A percentile compares a stretch with the other conserved stretches of the same genome.
phyloP scores from a whole-genome alignment of 2,888 invertebrate genomes.

The Hydraecia micacea region DNA sequence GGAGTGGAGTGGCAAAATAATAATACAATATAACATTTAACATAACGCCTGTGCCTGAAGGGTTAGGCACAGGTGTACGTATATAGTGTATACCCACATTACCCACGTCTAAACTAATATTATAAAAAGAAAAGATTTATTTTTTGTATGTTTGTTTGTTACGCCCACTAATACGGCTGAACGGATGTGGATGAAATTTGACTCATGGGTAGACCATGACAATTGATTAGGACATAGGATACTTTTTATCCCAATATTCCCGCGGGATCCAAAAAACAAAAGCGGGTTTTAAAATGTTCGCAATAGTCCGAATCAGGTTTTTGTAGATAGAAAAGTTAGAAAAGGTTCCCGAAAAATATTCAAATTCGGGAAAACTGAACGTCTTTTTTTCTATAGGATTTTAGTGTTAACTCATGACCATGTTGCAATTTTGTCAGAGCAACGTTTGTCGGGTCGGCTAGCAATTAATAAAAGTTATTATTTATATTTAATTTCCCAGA shows the following conservation, averaged over 20 bases:
- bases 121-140: too few species aligned
- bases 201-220: too few species aligned
- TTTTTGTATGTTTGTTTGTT: too few species aligned
- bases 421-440: background rate
- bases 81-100: background rate
- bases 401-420: background rate
- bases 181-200: too few species aligned
- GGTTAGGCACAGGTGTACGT: background rate
- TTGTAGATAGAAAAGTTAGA: background rate
- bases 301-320: background rate
- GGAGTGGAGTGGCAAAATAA: background rate
- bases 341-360: background rate
- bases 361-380: background rate
- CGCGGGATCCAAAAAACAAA: too few species aligned
- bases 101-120: background rate
- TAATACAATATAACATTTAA: background rate
- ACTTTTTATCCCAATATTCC: too few species aligned
- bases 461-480: background rate
- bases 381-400: background rate
- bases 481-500: background rate
- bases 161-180: too few species aligned
- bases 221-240: too few species aligned
- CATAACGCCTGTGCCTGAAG: background rate
- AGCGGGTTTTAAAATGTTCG: too few species aligned
- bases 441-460: background rate